These are phyloP conservation scores for Hypotaenidia okinawae DNA, from an alignment of 2,797 vertebrate genomes.

Conservation along the genomic window DNA sequence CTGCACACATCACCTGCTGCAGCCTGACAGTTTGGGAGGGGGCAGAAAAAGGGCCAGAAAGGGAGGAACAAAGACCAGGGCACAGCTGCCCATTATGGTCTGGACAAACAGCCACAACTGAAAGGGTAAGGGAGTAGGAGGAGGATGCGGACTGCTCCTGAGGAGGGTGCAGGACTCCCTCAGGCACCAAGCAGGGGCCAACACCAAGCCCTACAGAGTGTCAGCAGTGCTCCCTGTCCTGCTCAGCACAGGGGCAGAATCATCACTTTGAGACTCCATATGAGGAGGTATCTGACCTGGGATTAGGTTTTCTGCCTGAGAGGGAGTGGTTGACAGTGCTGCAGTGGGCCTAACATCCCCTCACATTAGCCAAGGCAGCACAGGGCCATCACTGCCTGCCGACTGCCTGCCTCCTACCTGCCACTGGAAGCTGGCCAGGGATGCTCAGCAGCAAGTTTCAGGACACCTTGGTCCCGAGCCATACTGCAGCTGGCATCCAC, in stretches of 20 bases:
- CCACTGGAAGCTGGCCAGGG: not conserved
- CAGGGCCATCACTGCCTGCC: not conserved
- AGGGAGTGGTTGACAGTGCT: not conserved
- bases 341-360: not conserved
- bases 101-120: not conserved
- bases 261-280: not conserved
- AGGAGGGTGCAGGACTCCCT: not conserved
- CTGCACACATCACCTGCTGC: not conserved
- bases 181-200: not conserved
- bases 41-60: not conserved
- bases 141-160: rapidly evolving
- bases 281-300: not conserved
- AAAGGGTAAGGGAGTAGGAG: not conserved
- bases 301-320: not conserved
- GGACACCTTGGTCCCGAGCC: not conserved
- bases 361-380: not conserved
- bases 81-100: not conserved
- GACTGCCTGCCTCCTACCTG: not conserved
- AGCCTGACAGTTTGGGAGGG: not conserved
- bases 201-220: not conserved
- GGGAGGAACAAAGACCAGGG: not conserved
- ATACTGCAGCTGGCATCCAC: not conserved
- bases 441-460: not conserved
- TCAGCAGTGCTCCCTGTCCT: not conserved
- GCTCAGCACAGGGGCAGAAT: not conserved